Evolutionary conservation across 2,888 invertebrate genomes (phyloP), one percentile per base, ranked within the genome.

Genomic region (Drosophila stalkeri): DNA sequence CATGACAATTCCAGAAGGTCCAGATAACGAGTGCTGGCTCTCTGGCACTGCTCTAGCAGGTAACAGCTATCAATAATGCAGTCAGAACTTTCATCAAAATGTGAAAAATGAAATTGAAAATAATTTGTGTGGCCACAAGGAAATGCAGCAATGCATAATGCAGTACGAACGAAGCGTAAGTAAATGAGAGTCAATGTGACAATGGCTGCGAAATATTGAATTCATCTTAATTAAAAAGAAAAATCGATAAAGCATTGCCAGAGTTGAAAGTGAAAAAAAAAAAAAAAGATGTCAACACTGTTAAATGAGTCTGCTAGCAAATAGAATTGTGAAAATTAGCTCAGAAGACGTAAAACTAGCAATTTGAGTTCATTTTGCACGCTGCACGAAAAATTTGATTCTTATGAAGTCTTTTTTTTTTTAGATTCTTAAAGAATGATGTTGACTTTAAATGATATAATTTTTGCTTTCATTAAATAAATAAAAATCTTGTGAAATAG

Each of bases 31-130:
- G 64, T 65, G 72, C 0, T 37, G 16, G 4, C 39, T 41, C 41
- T 9, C n/a, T 66, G 72, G 65, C 4, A 11, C 9, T 16, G 20
- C 37, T 41, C 41, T 62, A 23, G 20, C 37, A 51, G 49, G 31
- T 33, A 51, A 51, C 52, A 37, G 51, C 66, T 49, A 86, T 84
- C 78, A 87, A 87, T 80, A 85, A 84, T 85, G 75, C 85, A 84
- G 60, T 64, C 63, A 27, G 41, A 56, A 49, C 33, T 66, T 20
- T 49, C 35, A 61, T 55, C 27, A 51, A 63, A 52, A 56, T 57
- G 54, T 18, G 16, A 55, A 63, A 52, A 63, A 52, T 59, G 41
- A 62, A 59, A 72, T 47, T 63, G 47, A 44, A 75, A 66, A 64
- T 66, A 64, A 52, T 66, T 61, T 65, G 46, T 65, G 49, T 65